These are phyloP conservation scores for Blennius ocellaris DNA, from an alignment of 2,113 vertebrate genomes.

Conservation along the genomic window DNA sequence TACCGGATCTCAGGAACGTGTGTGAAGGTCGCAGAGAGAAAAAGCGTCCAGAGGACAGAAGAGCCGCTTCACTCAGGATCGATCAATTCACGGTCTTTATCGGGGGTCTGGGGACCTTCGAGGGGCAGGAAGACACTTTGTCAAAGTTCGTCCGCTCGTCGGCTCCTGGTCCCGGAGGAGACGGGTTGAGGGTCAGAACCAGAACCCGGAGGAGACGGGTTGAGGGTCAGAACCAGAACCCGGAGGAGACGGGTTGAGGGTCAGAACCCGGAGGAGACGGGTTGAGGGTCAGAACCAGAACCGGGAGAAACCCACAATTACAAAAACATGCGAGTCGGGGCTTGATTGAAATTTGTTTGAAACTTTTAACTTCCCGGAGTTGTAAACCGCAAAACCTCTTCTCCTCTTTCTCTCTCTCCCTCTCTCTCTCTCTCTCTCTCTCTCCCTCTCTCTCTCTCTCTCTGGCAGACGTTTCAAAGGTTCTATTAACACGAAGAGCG, in stretches of 20 bases:
- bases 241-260: too few relatives aligned
- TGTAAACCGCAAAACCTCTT: conserved; percentile 75
- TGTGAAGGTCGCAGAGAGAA: not conserved
- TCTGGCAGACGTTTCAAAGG: conserved; percentile 78
- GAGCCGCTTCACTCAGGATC: too few relatives aligned
- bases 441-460: conserved; percentile 34
- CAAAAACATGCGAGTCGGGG: conserved; percentile 67
- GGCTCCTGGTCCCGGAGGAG: too few relatives aligned
- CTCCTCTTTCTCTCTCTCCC: conserved; percentile 23
- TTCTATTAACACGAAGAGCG: conserved; percentile 64
- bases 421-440: conserved; percentile 33
- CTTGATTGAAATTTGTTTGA: conserved; percentile 78
- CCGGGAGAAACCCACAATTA: too few relatives aligned
- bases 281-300: too few relatives aligned
- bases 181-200: too few relatives aligned
- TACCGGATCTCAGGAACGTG: not conserved
- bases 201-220: too few relatives aligned
- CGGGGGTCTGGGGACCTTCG: too few relatives aligned
- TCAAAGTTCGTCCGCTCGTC: conserved; percentile 42
- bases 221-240: too few relatives aligned
- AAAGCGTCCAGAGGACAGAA: too few relatives aligned
- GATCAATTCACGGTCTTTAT: too few relatives aligned
- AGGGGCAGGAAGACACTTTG: conserved; percentile 2
- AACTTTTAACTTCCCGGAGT: conserved; percentile 78
- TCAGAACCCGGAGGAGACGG: too few relatives aligned